Percentiles rank a stretch among this genome's conserved stretches.
Evolutionary conservation across 2,888 invertebrate genomes (phyloP).

Genomic region (Sphecodes monilicornis): DNA sequence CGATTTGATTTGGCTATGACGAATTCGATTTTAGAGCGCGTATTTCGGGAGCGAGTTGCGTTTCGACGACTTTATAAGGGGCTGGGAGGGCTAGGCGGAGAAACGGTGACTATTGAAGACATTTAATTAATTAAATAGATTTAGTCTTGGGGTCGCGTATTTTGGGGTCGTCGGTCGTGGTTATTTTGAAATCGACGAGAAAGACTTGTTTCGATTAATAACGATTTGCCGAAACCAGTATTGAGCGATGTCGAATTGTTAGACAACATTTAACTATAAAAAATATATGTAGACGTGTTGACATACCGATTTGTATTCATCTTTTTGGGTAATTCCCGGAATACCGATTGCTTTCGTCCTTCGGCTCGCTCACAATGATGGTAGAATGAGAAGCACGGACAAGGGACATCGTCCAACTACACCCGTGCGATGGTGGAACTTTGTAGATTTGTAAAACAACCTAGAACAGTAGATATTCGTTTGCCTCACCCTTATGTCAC

Average conservation of each 20-base stretch:
- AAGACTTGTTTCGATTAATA: not conserved
- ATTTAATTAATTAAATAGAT: not conserved
- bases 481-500: no score
- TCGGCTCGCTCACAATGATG: not conserved
- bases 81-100: not conserved
- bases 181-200: not conserved
- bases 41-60: not conserved
- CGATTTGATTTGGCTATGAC: constrained; percentile 1
- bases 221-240: not conserved
- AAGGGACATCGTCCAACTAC: not conserved
- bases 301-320: not conserved
- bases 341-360: not conserved
- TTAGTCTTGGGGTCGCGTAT: no score
- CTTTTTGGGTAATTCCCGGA: not conserved
- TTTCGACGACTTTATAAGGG: not conserved
- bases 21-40: not conserved
- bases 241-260: not conserved
- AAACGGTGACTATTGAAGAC: not conserved
- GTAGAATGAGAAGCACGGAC: not conserved
- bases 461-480: no score
- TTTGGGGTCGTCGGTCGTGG: not conserved
- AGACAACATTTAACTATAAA: not conserved
- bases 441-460: no score
- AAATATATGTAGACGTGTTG: not conserved
- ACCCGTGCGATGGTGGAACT: no score